Evolutionary conservation across 92 coral and sea anemone genomes (phyloP), one percentile per base, ranked within the genome.

Genomic region (Umimayanthus kanabou): DNA sequence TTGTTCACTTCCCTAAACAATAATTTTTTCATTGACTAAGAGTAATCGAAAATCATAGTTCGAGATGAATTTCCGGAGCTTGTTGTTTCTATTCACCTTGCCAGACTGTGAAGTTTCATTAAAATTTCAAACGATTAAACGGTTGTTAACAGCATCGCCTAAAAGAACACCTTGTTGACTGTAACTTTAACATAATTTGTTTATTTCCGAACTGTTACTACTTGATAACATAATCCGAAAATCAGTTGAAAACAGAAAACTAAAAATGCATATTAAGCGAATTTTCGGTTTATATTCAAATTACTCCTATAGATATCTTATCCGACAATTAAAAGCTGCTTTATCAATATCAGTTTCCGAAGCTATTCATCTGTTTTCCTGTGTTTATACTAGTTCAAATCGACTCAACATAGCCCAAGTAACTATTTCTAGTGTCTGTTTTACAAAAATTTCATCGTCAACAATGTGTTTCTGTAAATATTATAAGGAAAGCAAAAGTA

Each of bases 21-120:
- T 81, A 70, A 83, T 29, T 76, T 29, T 40, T 70, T 28, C 61
- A 69, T 53, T 28, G 77, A 29, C 61, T 65, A 29, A 70, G 53
- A 69, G 78, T 83, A 69, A 83, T 45, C 87, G 67, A 71, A 47
- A 69, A 83, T 28, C 67, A 83, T 73, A 43, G 87, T n/a, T 70
- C n/a, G 67, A 26, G 40, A 81, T 81, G 30, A 26, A 83, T 83
- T 83, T 70, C 69, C 87, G 87, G 87, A 9, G 64, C 37, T 23
- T 42, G 42, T 69, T 8, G 65, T 16, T 42, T 69, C 47, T 20
- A 69, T 83, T 83, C 87, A 83, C 53, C 78, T 69, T 25, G 49
- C 18, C 18, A 3, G 25, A 16, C 42, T 53, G 45, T 80, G 61
- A 45, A 69, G 77, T 83, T 70, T 83, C 77, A 83, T 83, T 83